phyloP scores from a whole-genome alignment of 2,888 invertebrate genomes.

The Eilema caniola region DNA sequence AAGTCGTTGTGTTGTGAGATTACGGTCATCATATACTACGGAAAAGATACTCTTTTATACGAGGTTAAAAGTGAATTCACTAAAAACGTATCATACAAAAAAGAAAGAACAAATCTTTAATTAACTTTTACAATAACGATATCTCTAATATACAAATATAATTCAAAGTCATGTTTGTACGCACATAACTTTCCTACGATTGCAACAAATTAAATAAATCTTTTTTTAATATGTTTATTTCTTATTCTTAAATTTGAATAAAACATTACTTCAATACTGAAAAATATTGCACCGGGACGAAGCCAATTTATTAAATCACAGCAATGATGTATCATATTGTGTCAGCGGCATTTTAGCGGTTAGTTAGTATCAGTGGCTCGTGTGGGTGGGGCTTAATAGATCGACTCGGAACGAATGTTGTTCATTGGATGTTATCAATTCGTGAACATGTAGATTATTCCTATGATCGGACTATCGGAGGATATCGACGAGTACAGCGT shows the following conservation, averaged over 20 bases:
- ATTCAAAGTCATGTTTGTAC: too few relatives aligned
- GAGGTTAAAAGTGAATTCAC: neutral
- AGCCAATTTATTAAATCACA: neutral
- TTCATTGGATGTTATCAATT: constrained; percentile 82
- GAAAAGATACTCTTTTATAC: neutral
- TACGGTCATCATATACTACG: neutral
- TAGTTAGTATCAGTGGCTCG: constrained; percentile 64
- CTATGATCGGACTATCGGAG: constrained; percentile 63
- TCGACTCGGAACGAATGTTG: constrained; percentile 76
- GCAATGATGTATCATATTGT: neutral
- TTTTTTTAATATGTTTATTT: too few relatives aligned
- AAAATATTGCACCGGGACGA: too few relatives aligned
- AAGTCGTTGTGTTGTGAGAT: neutral
- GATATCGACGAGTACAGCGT: constrained; percentile 47
- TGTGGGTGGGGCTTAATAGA: constrained; percentile 82
- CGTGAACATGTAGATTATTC: constrained; percentile 74
- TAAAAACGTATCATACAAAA: neutral
- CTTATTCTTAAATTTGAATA: too few relatives aligned
- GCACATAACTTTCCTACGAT: too few relatives aligned
- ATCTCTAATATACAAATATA: too few relatives aligned
- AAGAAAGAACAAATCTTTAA: neutral
- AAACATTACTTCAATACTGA: too few relatives aligned
- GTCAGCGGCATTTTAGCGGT: constrained; percentile 66
- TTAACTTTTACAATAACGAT: neutral
- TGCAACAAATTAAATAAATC: too few relatives aligned